Percentiles rank a stretch among this genome's conserved stretches.
phyloP scores from a whole-genome alignment of 2,113 vertebrate genomes.

The Semnopithecus entellus region DNA sequence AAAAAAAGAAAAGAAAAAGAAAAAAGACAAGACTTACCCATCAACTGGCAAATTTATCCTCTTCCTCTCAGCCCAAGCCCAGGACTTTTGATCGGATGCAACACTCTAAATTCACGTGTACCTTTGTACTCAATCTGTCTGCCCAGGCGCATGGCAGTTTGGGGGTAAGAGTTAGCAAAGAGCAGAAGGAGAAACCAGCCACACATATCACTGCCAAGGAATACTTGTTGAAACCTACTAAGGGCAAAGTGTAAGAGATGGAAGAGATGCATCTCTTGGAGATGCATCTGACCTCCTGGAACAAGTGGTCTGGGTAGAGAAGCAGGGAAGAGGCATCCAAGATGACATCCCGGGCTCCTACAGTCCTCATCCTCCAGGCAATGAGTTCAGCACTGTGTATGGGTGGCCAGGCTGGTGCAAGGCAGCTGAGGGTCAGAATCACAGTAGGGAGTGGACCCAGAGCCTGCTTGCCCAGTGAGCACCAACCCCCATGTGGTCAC shows the following conservation, averaged over 20 bases:
- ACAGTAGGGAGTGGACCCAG: neutral
- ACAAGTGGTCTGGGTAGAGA: neutral
- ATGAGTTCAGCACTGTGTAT: fast-evolving
- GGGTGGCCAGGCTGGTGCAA: fast-evolving
- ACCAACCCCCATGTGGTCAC: too few species aligned
- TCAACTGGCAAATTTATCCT: neutral
- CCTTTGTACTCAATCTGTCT: neutral
- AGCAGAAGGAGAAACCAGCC: neutral
- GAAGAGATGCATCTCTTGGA: too few species aligned
- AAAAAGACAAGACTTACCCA: neutral
- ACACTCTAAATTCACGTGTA: neutral
- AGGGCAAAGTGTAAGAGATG: neutral
- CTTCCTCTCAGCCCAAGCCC: neutral
- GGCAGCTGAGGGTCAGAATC: neutral
- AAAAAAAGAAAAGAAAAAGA: too few species aligned
- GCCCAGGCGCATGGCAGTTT: neutral
- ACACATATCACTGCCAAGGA: neutral
- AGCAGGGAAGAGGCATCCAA: neutral
- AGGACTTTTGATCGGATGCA: neutral
- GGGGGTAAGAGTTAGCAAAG: neutral
- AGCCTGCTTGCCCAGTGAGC: neutral
- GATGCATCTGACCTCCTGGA: neutral
- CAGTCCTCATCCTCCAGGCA: neutral
- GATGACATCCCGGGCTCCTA: neutral
- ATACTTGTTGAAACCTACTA: fast-evolving